Conservation (phyloP, 2,113 vertebrate species). For the Chaenogobius annularis region DNA sequence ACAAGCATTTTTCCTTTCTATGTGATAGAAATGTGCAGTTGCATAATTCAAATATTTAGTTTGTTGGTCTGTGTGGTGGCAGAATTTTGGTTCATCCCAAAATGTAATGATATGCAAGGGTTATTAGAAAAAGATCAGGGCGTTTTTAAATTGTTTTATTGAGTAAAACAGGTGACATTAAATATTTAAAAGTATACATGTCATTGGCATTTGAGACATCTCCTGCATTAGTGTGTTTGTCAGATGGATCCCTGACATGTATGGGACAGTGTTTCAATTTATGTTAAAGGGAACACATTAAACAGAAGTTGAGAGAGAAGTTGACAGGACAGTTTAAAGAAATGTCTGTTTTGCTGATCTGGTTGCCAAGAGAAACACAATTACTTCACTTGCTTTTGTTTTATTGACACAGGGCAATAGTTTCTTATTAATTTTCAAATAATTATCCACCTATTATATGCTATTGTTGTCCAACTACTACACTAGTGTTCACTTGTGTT, state of each 20-base stretch:
- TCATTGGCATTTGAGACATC: too few relatives aligned
- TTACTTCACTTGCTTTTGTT: neutral
- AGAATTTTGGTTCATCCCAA: neutral
- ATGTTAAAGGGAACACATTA: too few relatives aligned
- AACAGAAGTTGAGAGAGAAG: too few relatives aligned
- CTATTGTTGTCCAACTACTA: neutral
- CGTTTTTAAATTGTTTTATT: too few relatives aligned
- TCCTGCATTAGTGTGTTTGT: too few relatives aligned
- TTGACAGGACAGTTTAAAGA: too few relatives aligned
- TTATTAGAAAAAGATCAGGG: too few relatives aligned
- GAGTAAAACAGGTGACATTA: too few relatives aligned
- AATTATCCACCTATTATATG: neutral
- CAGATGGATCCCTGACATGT: too few relatives aligned
- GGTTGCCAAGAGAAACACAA: neutral
- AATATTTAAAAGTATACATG: too few relatives aligned
- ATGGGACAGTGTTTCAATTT: too few relatives aligned
- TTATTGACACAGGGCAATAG: neutral
- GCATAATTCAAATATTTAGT: neutral
- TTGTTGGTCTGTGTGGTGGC: neutral
- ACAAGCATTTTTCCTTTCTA: constrained; percentile 18
- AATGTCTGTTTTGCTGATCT: neutral
- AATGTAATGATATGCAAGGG: too few relatives aligned
- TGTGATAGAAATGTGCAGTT: constrained; percentile 19
- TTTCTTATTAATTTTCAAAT: neutral
- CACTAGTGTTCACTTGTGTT: neutral